Evolutionary conservation across 2,113 vertebrate genomes (phyloP), one percentile per base, ranked within the genome.

Genomic region (Panurus biarmicus): DNA sequence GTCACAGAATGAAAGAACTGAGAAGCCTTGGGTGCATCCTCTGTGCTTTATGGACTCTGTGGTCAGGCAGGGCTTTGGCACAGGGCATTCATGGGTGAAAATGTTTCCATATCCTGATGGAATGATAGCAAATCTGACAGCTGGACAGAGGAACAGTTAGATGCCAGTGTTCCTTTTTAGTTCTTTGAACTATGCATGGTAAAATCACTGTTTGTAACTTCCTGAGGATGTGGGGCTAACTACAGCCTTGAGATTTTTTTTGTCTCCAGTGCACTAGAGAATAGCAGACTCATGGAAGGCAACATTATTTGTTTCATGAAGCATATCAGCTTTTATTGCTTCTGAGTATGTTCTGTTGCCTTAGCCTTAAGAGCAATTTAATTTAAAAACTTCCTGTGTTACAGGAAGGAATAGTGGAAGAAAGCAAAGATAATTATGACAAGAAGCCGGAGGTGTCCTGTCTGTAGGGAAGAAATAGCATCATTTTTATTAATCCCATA

Each of bases 401-500:
- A 35, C 31, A n/a, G 62, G 35, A 85, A 83, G 47, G 48, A 91
- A 26, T 57, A 83, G 10, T 53, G 58, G 26, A 80, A 70, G n/a
- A 75, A 60, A 88, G 35, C 33, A 75, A 82, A 40, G n/a, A 66
- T 93, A 21, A 9, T 78, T 74, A 31, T 58, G 56, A 54, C 61
- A 18, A 23, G 29, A 28, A 50, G 20, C 64, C 61, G 35, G 20
- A 9, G 2, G 5, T 51, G n/a, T 54, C 23, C 12, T 33, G 54
- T 67, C 28, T 57, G 31, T 36, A 29, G 47, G 12, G 57, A 81
- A 54, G 42, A 89, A 77, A 40, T 44, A 42, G 16, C n/a, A 48
- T 57, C 0, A 4, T 20, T 50, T n/a, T 53, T 33, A 22, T 33
- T 29, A 5, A 26, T 51, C 8, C 10, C 11, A 3, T 47, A 25